These are phyloP conservation scores for Halcyon badia DNA, from an alignment of 2,797 vertebrate species.

Conservation along the genomic window DNA sequence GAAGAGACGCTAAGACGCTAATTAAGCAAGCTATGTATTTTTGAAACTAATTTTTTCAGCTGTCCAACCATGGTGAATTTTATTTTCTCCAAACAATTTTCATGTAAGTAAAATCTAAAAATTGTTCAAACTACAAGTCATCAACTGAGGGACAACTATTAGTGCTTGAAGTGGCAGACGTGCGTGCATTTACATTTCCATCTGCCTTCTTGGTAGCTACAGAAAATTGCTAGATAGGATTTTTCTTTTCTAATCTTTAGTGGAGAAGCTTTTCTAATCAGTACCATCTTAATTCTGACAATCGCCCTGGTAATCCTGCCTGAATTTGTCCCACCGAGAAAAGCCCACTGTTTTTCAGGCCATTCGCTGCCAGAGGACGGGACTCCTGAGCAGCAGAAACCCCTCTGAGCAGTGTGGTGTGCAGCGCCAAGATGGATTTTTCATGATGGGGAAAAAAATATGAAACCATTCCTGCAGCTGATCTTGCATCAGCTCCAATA, in stretches of 20 bases:
- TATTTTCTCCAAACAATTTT: conserved; percentile 20
- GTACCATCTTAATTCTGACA: not conserved
- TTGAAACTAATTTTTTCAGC: not conserved
- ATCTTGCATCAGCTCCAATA: not conserved
- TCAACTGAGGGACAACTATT: conserved; percentile 12
- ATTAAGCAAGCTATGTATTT: conserved; percentile 1
- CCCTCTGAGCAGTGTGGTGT: not conserved
- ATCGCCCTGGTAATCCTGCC: not conserved
- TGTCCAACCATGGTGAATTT: not conserved
- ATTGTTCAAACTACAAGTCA: conserved; percentile 19
- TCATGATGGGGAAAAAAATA: not conserved
- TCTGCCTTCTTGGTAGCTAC: conserved; percentile 17
- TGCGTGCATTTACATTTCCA: conserved; percentile 5
- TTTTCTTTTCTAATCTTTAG: conserved; percentile 34
- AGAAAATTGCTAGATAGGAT: not conserved
- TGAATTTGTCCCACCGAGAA: not conserved
- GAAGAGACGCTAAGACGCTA: not conserved
- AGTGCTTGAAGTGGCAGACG: not conserved
- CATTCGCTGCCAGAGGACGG: not conserved
- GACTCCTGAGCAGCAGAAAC: not conserved
- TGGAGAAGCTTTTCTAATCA: conserved; percentile 2
- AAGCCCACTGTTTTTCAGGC: not conserved
- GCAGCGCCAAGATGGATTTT: rapidly evolving
- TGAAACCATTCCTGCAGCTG: not conserved
- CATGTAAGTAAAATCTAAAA: conserved; percentile 37